Base-by-base conservation (phyloP, 1,140 invertebrate genomes). In the Bilobella aurantiaca region DNA sequence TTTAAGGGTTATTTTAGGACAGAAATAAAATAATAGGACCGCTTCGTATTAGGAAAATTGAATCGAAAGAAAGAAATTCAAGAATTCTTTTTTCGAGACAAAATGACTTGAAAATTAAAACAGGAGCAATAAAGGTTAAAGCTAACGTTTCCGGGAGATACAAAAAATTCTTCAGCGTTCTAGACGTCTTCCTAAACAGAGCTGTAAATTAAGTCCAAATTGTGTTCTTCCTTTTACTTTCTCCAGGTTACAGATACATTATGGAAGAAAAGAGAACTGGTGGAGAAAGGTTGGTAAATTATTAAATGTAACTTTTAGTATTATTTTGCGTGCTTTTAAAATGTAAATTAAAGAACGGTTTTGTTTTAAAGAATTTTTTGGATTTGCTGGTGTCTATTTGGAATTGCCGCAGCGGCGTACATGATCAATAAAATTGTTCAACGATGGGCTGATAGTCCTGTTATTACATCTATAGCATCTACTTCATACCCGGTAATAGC, bases 351-450 rank as follows among this genome's bases (percentile, higher is more conserved):
- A n/a, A n/a, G n/a, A n/a, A n/a, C n/a, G n/a, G n/a, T n/a, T n/a
- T 3, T 62, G 21, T 30, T 14, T 27, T 34, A 46, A 23, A 72
- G 70, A 47, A 56, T 73, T 34, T 69, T 73, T 42, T 73, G 72
- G 72, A 56, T 70, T 25, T 64, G 59, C 27, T 73, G 69, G 65
- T 69, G 67, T 53, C 21, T 72, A 1, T 73, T 73, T 65, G 72
- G 72, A 37, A 65, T 69, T n/a, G 53, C 63, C 29, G 53, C 61
- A 16, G 68, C 72, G 23, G 42, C 59, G 12, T 73, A 73, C 62
- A 63, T 73, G 68, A 72, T 72, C 66, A 70, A 49, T 14, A 70
- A 69, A 46, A 73, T 73, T 37, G 72, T 66, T 66, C 34, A 65
- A 58, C 60, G 65, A 42, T 73, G 73, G 73, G 65, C 65, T 16